A percentile compares a stretch with the other conserved stretches of the same genome.
These are phyloP conservation scores for Antheraea assamensis DNA, from an alignment of 2,888 invertebrate genomes.

Conservation along the genomic window DNA sequence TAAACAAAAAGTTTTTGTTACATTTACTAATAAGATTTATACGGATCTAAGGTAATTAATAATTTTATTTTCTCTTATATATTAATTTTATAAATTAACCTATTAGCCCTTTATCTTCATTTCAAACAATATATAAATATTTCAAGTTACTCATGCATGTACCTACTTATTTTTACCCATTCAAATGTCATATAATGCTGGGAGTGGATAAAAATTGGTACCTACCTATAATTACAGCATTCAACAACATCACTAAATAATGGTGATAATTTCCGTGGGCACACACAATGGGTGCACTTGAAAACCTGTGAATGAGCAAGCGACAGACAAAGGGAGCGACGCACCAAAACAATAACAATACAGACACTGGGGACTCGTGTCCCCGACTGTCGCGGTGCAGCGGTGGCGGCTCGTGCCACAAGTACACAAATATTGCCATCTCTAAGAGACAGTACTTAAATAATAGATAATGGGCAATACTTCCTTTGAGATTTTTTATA, in stretches of 20 bases:
- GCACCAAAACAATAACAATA: conserved; percentile 71
- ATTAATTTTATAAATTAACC: too few species aligned
- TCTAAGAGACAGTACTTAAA: conserved; percentile 37
- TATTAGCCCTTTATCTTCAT: too few species aligned
- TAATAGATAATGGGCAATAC: conserved; percentile 15
- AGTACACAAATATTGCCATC: conserved; percentile 59
- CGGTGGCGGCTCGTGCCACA: conserved; percentile 60
- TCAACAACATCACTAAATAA: conserved; percentile 17
- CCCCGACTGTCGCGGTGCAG: background rate
- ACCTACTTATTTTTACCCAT: background rate
- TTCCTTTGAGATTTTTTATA: conserved; percentile 1
- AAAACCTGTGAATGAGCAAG: conserved; percentile 48
- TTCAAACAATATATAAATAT: too few species aligned
- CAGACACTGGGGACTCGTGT: conserved; percentile 12
- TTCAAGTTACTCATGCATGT: background rate
- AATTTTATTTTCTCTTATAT: too few species aligned
- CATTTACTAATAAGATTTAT: too few species aligned
- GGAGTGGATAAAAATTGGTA: conserved; percentile 2
- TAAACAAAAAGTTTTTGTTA: too few species aligned
- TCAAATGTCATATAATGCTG: background rate
- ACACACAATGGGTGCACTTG: conserved; percentile 55
- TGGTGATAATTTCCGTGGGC: conserved; percentile 52
- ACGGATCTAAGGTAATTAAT: too few species aligned
- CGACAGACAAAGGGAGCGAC: conserved; percentile 57
- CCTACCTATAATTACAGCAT: conserved; percentile 8